Conservation (phyloP, 1,140 invertebrate species). For the Brachionus manjavacas region DNA sequence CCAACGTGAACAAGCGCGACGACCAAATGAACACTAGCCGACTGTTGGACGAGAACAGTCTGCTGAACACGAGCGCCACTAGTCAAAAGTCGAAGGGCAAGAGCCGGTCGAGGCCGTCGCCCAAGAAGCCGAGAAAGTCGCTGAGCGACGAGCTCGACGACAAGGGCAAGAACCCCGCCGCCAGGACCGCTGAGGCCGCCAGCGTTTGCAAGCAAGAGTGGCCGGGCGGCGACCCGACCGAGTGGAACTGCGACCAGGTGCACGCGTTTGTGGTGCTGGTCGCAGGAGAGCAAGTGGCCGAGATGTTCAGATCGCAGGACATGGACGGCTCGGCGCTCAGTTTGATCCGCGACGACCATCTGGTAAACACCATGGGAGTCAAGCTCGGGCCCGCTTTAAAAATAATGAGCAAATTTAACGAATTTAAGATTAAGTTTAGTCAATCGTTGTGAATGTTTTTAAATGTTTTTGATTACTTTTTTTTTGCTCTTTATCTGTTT, state of each 20-base stretch:
- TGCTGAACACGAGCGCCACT: background rate
- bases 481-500: background rate
- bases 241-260: conserved; percentile 38
- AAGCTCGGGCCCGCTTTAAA: conserved; percentile 33
- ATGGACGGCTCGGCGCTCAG: conserved; percentile 36
- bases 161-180: too few species aligned
- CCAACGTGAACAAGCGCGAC: background rate
- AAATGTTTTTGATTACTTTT: background rate
- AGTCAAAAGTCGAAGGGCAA: background rate
- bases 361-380: conserved; percentile 35
- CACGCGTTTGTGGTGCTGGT: conserved; percentile 1
- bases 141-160: background rate
- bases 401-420: conserved; percentile 41
- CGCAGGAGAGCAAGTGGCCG: conserved; percentile 6
- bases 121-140: background rate
- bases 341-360: conserved; percentile 21
- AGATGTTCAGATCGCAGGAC: conserved; percentile 22
- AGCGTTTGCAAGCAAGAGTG: background rate
- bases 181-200: background rate
- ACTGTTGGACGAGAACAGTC: background rate
- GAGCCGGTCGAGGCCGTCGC: background rate
- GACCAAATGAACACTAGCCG: background rate
- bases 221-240: conserved; percentile 14
- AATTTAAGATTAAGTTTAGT: conserved; percentile 21
- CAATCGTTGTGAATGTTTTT: background rate